A percentile compares a stretch with the other conserved stretches of the same genome.
Conservation (phyloP, 2,888 invertebrate genomes). For the Plemyria rubiginata region DNA sequence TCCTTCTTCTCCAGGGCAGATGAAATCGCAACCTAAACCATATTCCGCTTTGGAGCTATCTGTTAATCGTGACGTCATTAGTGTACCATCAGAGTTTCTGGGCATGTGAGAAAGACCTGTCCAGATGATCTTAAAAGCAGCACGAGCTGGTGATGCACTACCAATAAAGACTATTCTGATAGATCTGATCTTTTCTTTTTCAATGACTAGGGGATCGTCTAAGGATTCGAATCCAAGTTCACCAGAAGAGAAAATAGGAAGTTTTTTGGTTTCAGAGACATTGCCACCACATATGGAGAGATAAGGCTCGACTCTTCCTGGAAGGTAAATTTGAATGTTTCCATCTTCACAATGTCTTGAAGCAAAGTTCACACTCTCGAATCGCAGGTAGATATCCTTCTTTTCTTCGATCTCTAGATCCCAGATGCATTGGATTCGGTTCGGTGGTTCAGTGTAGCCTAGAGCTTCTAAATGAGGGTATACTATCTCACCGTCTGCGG, state of each 20-base stretch:
- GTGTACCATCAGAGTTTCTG: conserved; percentile 91
- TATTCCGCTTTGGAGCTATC: conserved; percentile 82
- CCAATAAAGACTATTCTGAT: conserved; percentile 90
- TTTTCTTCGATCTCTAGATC: conserved; percentile 92
- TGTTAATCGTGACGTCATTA: conserved; percentile 91
- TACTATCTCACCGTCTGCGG: conserved; percentile 93
- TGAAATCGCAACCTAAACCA: conserved; percentile 90
- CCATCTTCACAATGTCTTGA: conserved; percentile 95
- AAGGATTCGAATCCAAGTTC: conserved; percentile 88
- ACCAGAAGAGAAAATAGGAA: conserved; percentile 92
- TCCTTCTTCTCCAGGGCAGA: conserved; percentile 93
- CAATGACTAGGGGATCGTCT: conserved; percentile 82
- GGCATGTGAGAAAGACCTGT: conserved; percentile 95
- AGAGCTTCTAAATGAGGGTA: conserved; percentile 94
- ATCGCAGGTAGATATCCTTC: conserved; percentile 93
- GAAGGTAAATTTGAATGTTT: conserved; percentile 92
- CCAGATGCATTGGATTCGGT: conserved; percentile 91
- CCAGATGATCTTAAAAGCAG: conserved; percentile 95
- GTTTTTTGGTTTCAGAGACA: conserved; percentile 90
- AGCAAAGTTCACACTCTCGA: conserved; percentile 94
- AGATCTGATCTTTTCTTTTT: conserved; percentile 86
- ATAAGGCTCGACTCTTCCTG: conserved; percentile 89
- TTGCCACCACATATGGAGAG: conserved; percentile 94
- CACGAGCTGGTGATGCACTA: conserved; percentile 91
- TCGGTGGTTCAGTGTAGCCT: conserved; percentile 88